Evolutionary conservation across 2,888 invertebrate genomes (phyloP).

Genomic region (Meganola albula): DNA sequence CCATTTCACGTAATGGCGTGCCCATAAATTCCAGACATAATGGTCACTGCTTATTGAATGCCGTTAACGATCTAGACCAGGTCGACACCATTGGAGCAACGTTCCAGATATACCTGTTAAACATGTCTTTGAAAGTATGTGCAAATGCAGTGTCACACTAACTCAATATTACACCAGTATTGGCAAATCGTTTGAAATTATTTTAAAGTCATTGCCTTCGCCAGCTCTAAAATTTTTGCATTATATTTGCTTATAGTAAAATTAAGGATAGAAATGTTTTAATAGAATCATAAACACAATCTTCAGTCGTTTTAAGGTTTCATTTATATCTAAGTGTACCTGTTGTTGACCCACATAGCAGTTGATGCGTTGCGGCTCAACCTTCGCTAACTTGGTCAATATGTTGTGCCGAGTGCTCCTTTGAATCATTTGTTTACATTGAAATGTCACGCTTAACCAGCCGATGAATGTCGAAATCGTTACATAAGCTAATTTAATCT

Average conservation of each 20-base stretch:
- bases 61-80: constrained; percentile 33
- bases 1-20: too few relatives aligned
- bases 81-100: constrained; percentile 28
- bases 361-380: constrained; percentile 37
- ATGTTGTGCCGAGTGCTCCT: constrained; percentile 10
- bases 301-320: constrained; percentile 38
- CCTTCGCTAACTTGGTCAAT: constrained; percentile 37
- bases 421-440: neutral
- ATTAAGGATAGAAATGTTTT: too few relatives aligned
- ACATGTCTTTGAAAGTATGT: constrained; percentile 25
- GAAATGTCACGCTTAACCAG: neutral
- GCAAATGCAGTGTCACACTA: constrained; percentile 19
- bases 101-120: constrained; percentile 34
- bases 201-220: too few relatives aligned
- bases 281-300: constrained; percentile 15
- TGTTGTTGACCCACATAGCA: constrained; percentile 43
- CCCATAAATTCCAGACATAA: constrained; percentile 18
- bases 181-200: too few relatives aligned
- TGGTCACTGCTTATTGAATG: constrained; percentile 16
- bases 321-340: constrained; percentile 30
- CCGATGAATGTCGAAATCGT: too few relatives aligned
- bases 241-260: too few relatives aligned
- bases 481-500: too few relatives aligned
- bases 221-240: too few relatives aligned
- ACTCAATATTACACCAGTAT: constrained; percentile 18